Base-by-base conservation (phyloP, 2,797 vertebrate genomes). In the Oryzias sinensis region DNA sequence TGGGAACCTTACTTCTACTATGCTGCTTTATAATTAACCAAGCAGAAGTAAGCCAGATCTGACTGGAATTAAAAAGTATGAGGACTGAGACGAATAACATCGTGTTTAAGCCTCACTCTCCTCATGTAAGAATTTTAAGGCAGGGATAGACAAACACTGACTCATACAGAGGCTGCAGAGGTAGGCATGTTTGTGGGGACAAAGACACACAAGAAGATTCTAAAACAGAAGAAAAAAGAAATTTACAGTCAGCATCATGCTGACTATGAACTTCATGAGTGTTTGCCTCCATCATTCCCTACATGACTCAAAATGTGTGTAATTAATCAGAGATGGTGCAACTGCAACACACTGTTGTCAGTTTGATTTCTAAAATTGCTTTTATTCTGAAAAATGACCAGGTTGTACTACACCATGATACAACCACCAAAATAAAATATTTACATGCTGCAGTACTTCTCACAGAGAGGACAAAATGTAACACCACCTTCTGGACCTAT, bases 131-230 rank as follows among this genome's bases (percentile, higher is more conserved):
- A 56, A 66, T 53, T 59, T 76, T 72, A 67, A 62, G 54, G 68
- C 67, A 61, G 52, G 20, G 44, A 57, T 59, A 75, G 64, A 79
- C 75, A 77, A 77, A 75, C 75, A 56, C 60, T 84, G 84, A 88
- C 70, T 88, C 81, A 86, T 79, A 62, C 73, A 72, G 53, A 60
- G 46, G 56, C 62, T 65, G 53, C 74, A 54, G 62, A 53, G 47
- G 15, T 25, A 56, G 55, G 47, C 43, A 9, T 33, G 48, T 22
- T 56, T 8, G 47, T 43, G 29, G 20, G 56, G 37, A 44, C 24
- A 66, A 50, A 44, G 65, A 62, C 53, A 48, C 45, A 62, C 45
- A 62, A 37, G 49, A 48, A 72, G 43, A 60, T 14, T 73, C 47
- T 53, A 24, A 65, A 43, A 15, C 14, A 49, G 40, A 65, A 62